Evolutionary conservation across 2,113 vertebrate genomes (phyloP).

Genomic region (Patagioenas fasciata): DNA sequence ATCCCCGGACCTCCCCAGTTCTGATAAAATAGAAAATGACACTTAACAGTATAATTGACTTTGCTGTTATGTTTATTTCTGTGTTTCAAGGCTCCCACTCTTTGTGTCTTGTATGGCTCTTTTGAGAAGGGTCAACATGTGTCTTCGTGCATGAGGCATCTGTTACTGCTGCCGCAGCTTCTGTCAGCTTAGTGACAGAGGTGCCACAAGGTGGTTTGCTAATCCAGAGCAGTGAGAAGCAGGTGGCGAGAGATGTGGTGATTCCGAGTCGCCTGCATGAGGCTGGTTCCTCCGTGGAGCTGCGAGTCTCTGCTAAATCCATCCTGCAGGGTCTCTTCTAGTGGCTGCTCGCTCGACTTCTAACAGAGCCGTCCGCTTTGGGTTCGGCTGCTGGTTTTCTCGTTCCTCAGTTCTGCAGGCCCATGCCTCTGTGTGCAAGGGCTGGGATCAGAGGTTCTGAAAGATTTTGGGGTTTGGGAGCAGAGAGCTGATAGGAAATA

Average conservation of each 20-base stretch:
- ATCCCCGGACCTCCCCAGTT: no score
- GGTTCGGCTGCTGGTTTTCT: not conserved
- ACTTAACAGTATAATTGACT: no score
- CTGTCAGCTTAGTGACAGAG: not conserved
- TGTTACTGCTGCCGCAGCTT: not conserved
- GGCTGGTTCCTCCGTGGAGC: not conserved
- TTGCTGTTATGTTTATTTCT: no score
- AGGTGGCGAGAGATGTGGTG: not conserved
- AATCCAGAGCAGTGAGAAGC: not conserved
- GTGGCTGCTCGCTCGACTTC: not conserved
- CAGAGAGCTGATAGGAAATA: not conserved
- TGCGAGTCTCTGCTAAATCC: not conserved
- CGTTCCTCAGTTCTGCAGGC: not conserved
- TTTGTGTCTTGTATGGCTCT: not conserved
- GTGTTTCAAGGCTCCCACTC: not conserved
- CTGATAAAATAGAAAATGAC: no score
- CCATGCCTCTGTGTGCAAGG: not conserved
- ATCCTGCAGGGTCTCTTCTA: not conserved
- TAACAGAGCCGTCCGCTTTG: not conserved
- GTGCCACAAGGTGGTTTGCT: not conserved
- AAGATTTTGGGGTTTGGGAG: not conserved
- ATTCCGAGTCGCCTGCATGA: not conserved
- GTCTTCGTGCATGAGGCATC: rapidly evolving
- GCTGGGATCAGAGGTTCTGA: not conserved
- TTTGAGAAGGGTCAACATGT: not conserved